phyloP scores from a whole-genome alignment of 2,888 invertebrate species.

The Netelia inedita region DNA sequence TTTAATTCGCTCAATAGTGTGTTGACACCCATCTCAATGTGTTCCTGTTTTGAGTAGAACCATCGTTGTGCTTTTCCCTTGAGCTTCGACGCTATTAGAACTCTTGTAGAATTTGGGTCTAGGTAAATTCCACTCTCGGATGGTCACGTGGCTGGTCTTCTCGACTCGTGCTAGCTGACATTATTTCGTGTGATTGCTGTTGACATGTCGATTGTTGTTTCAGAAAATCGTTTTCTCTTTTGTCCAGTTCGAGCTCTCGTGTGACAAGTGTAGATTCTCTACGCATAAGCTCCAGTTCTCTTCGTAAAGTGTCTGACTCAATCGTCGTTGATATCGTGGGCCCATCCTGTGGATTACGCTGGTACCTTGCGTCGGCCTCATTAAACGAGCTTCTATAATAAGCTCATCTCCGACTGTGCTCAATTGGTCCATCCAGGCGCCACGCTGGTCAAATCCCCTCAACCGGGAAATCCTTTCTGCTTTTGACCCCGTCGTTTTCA shows the following conservation, averaged over 20 bases:
- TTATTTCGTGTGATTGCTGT: background rate
- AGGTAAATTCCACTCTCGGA: too few species aligned
- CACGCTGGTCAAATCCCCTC: constrained; percentile 9
- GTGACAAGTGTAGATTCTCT: constrained; percentile 1
- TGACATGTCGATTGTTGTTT: background rate
- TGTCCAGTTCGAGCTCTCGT: constrained; percentile 6
- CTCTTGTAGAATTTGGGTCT: too few species aligned
- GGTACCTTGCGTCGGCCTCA: background rate
- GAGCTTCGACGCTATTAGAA: constrained; percentile 46
- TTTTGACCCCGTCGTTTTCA: constrained; percentile 23
- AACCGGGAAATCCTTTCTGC: constrained; percentile 18
- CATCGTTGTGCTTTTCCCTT: constrained; percentile 56
- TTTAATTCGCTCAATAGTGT: constrained; percentile 42
- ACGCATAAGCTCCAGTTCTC: constrained; percentile 8
- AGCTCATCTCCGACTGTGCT: background rate
- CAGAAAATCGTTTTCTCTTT: constrained; percentile 12
- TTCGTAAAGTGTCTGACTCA: background rate
- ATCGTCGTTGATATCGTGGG: background rate
- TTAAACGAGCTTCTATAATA: too few species aligned
- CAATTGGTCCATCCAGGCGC: constrained; percentile 6
- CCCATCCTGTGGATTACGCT: background rate
- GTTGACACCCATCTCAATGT: constrained; percentile 31
- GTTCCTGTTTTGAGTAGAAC: constrained; percentile 63
- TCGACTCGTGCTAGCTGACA: background rate
- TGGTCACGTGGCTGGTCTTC: background rate